Conservation (phyloP, 2,888 invertebrate species). For the Chymomyza fuscimana region DNA sequence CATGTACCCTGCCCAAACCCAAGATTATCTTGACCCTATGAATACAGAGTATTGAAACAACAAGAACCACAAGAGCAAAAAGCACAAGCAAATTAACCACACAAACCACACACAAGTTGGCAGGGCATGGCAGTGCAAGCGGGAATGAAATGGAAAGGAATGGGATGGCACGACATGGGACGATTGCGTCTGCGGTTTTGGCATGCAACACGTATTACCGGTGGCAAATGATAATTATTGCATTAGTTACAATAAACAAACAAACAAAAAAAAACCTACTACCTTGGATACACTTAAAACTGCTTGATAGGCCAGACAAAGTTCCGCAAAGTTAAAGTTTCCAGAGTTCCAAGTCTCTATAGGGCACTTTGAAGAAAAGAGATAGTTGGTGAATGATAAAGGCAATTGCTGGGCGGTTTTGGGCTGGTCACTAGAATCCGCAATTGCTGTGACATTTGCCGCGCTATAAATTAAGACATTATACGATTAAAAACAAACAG, state of each 20-base stretch:
- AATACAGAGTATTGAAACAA: not conserved
- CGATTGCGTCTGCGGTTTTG: constrained; percentile 1
- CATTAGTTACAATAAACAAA: constrained; percentile 75
- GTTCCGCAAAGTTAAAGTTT: not conserved
- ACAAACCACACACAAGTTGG: constrained; percentile 46
- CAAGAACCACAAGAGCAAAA: constrained; percentile 23
- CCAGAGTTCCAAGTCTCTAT: not conserved
- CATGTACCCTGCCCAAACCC: too few species aligned
- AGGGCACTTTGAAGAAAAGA: constrained; percentile 2
- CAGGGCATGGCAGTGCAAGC: constrained; percentile 1
- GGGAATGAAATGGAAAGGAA: not conserved
- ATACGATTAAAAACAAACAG: constrained; percentile 75
- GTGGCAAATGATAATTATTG: constrained; percentile 79
- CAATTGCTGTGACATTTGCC: constrained; percentile 33
- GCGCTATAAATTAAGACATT: constrained; percentile 79
- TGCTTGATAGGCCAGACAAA: not conserved
- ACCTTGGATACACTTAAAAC: constrained; percentile 7
- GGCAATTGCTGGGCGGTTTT: constrained; percentile 59
- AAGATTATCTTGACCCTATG: too few species aligned
- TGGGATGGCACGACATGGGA: not conserved
- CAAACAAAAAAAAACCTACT: constrained; percentile 34
- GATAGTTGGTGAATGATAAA: constrained; percentile 67
- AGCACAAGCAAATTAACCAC: constrained; percentile 62
- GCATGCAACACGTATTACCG: constrained; percentile 73
- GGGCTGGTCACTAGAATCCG: not conserved